Conservation (phyloP, 2,113 vertebrate species). For the Emydura subglobosa region DNA sequence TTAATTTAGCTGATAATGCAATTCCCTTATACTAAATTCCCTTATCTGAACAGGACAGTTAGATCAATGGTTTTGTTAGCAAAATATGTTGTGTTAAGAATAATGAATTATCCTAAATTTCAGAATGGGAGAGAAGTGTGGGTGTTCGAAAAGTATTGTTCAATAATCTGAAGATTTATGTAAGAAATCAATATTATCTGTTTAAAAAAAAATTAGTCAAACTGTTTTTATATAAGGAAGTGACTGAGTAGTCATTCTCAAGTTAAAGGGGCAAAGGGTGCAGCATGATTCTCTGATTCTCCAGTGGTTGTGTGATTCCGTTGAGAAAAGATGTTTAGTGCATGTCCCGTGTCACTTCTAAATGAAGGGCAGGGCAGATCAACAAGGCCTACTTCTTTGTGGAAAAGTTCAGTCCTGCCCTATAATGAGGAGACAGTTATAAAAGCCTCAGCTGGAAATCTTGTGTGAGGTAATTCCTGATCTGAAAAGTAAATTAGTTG, state of each 20-base stretch:
- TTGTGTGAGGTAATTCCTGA: not conserved
- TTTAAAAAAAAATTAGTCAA: conserved; percentile 3
- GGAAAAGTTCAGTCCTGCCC: not conserved
- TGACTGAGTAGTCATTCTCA: not conserved
- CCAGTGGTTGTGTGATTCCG: rapidly evolving
- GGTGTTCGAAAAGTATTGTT: not conserved
- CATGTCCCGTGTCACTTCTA: not conserved
- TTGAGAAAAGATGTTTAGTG: not conserved
- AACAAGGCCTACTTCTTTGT: not conserved
- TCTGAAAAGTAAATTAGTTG: not conserved
- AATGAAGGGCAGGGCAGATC: not conserved
- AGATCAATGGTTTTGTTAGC: conserved; percentile 11
- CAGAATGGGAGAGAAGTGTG: not conserved
- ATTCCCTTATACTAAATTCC: not conserved
- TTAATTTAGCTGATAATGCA: not conserved
- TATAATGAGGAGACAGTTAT: not conserved
- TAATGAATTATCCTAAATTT: conserved; percentile 22
- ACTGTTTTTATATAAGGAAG: not conserved
- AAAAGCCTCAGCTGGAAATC: not conserved
- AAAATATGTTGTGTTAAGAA: not conserved
- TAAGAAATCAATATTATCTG: conserved; percentile 14
- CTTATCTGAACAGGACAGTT: not conserved
- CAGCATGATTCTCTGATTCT: not conserved
- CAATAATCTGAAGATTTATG: not conserved
- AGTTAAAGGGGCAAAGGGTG: not conserved